Evolutionary conservation across 2,113 vertebrate genomes (phyloP).

Genomic region (Anoplopoma fimbria): DNA sequence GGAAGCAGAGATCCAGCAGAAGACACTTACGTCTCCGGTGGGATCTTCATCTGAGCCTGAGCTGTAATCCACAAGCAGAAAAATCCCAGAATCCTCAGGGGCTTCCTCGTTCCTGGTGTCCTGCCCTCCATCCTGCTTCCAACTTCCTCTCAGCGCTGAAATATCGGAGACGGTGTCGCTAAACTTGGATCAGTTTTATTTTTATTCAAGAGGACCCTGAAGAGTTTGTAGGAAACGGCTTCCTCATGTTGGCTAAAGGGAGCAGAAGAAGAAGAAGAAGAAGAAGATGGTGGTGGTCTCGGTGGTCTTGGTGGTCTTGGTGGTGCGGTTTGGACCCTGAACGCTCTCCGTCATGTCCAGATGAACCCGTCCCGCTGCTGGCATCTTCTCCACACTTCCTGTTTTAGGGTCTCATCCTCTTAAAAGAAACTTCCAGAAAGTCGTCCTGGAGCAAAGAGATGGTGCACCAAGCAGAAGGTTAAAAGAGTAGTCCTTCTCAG

Average conservation of each 20-base stretch:
- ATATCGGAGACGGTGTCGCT: neutral
- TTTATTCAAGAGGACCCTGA: slow-evolving; percentile 10
- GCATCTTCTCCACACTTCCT: slow-evolving; percentile 19
- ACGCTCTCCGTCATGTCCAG: neutral
- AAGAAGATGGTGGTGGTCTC: neutral
- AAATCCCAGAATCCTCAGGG: slow-evolving; percentile 77
- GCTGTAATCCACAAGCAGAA: slow-evolving; percentile 77
- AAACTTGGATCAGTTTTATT: no score
- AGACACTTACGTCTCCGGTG: slow-evolving; percentile 91
- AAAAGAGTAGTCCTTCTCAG: no score
- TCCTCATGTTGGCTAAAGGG: slow-evolving; percentile 65
- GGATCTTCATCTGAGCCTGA: slow-evolving; percentile 88
- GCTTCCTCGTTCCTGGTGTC: slow-evolving; percentile 51
- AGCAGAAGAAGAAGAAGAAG: neutral
- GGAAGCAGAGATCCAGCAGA: neutral
- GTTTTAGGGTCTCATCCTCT: slow-evolving; percentile 20
- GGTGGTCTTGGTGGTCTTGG: neutral
- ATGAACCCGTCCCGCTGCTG: neutral
- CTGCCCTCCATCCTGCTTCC: slow-evolving; percentile 56
- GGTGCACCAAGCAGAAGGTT: no score
- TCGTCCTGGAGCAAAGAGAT: neutral
- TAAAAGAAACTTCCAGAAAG: slow-evolving; percentile 10
- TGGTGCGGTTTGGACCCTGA: slow-evolving; percentile 3
- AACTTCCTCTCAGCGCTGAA: neutral
- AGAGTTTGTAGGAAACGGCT: slow-evolving; percentile 41